These are phyloP conservation scores for Daphoenositta chrysoptera DNA, from an alignment of 2,113 vertebrate species.

Conservation along the genomic window DNA sequence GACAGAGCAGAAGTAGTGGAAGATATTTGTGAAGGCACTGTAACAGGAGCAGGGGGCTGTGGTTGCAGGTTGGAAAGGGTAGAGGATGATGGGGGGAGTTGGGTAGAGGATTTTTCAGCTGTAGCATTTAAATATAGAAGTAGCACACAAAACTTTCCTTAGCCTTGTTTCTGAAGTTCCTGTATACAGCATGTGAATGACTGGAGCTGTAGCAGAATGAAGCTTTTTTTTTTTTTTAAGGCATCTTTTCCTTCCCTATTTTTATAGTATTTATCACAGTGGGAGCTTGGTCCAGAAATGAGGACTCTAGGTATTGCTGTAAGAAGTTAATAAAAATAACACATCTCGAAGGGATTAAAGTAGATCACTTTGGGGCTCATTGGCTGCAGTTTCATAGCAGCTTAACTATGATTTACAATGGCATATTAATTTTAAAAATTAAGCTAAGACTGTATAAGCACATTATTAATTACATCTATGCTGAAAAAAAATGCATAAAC, in stretches of 20 bases:
- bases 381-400: neutral
- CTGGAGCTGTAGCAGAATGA: neutral
- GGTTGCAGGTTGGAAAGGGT: neutral
- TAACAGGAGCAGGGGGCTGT: neutral
- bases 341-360: neutral
- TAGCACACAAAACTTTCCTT: neutral
- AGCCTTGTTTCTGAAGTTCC: neutral
- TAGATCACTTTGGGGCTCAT: neutral
- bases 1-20: neutral
- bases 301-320: neutral
- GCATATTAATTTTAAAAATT: slow-evolving; percentile 5
- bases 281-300: neutral
- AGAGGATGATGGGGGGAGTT: no score
- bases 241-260: neutral
- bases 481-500: neutral
- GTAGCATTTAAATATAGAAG: neutral
- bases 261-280: neutral
- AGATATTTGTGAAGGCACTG: neutral
- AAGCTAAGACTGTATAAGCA: neutral
- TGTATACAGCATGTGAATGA: neutral
- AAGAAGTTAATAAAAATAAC: slow-evolving; percentile 10
- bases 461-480: neutral
- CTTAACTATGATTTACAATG: slow-evolving; percentile 5
- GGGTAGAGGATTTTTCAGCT: neutral
- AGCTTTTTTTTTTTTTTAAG: neutral